phyloP scores from a whole-genome alignment of 2,113 vertebrate genomes.

The Campylomormyrus numenius region DNA sequence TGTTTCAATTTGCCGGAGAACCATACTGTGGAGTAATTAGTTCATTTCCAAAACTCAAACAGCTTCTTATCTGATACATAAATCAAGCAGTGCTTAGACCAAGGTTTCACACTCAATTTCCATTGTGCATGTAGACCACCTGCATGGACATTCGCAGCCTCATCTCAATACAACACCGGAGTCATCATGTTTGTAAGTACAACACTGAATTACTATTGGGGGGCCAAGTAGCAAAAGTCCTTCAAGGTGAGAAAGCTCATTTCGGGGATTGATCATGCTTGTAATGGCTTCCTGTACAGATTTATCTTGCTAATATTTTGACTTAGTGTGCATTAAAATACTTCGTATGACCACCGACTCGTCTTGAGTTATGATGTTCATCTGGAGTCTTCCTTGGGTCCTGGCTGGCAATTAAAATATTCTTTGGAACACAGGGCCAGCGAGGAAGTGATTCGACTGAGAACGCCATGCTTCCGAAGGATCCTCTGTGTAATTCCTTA shows the following conservation, averaged over 20 bases:
- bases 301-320: slow-evolving; percentile 36
- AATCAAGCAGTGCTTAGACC: neutral
- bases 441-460: neutral
- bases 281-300: slow-evolving; percentile 30
- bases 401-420: slow-evolving; percentile 23
- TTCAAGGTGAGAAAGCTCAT: slow-evolving; percentile 24
- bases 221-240: slow-evolving; percentile 4
- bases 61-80: neutral
- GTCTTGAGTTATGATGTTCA: slow-evolving; percentile 27
- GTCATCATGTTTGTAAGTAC: neutral
- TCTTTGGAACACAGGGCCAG: slow-evolving; percentile 11
- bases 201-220: neutral
- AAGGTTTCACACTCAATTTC: neutral
- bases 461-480: neutral
- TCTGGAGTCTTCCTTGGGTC: slow-evolving; percentile 10
- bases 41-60: neutral
- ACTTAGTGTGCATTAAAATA: slow-evolving; percentile 27
- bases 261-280: slow-evolving; percentile 29
- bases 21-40: neutral
- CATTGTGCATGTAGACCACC: neutral
- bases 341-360: slow-evolving; percentile 23
- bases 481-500: slow-evolving; percentile 5
- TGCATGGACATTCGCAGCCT: neutral
- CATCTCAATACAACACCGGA: neutral
- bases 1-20: neutral